Evolutionary conservation across 1,140 invertebrate genomes (phyloP).

Genomic region (Forficula auricularia): DNA sequence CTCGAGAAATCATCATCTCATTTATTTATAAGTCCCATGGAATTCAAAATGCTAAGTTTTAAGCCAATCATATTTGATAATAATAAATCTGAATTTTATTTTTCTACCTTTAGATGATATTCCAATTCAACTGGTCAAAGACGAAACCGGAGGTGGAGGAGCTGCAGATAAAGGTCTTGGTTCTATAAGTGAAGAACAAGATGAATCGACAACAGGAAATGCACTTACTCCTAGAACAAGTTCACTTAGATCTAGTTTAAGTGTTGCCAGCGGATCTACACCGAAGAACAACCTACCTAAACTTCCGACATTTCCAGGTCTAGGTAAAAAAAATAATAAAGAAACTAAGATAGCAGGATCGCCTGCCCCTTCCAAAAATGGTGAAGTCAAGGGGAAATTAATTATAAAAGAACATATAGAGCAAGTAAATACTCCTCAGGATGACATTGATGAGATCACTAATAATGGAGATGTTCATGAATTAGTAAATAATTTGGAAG

Average conservation of each 20-base stretch:
- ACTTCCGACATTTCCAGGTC: slow-evolving; percentile 17
- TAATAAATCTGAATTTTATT: no score
- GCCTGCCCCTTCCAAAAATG: slow-evolving; percentile 1
- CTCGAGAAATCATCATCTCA: no score
- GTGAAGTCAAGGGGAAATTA: neutral
- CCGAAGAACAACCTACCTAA: slow-evolving; percentile 18
- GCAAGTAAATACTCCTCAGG: no score
- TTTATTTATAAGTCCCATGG: no score
- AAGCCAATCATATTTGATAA: no score
- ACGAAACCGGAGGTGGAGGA: slow-evolving; percentile 12
- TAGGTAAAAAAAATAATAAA: slow-evolving; percentile 20
- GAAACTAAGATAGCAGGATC: slow-evolving; percentile 12
- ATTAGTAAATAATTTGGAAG: no score
- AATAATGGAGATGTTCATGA: no score
- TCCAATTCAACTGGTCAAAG: slow-evolving; percentile 21
- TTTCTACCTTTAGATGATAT: slow-evolving; percentile 24
- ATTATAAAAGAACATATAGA: slow-evolving; percentile 3
- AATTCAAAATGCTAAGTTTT: no score
- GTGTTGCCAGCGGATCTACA: slow-evolving; percentile 8
- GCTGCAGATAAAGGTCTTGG: slow-evolving; percentile 15
- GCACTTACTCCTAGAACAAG: slow-evolving; percentile 3
- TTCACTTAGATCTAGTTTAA: slow-evolving; percentile 4
- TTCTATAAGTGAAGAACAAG: slow-evolving; percentile 24
- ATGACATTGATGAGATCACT: no score
- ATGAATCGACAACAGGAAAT: slow-evolving; percentile 15